Evolutionary conservation across 2,888 invertebrate genomes (phyloP).

Genomic region (Acanthoscelides obtectus): DNA sequence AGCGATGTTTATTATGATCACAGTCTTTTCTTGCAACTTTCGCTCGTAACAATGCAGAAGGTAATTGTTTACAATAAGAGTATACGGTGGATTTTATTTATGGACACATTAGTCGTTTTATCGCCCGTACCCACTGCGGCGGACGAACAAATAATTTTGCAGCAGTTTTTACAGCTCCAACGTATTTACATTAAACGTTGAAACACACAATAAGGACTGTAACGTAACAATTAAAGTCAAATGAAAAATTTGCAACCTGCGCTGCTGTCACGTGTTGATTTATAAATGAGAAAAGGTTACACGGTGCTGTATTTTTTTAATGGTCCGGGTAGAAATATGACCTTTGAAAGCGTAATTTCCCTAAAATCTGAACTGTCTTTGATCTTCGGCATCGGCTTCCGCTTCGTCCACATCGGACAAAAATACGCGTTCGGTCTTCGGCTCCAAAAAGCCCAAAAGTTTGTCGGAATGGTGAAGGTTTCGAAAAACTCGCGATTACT

Average conservation of each 20-base stretch:
- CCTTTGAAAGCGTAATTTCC: too few relatives aligned
- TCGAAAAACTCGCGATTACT: too few relatives aligned
- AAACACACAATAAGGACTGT: not conserved
- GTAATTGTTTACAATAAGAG: not conserved
- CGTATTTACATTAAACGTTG: not conserved
- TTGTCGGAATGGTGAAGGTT: too few relatives aligned
- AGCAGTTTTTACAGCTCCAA: not conserved
- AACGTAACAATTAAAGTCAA: not conserved
- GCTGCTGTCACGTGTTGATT: not conserved
- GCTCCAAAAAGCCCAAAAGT: too few relatives aligned
- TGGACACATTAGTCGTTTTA: not conserved
- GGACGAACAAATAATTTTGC: not conserved
- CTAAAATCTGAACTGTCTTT: too few relatives aligned
- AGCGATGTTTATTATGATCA: not conserved
- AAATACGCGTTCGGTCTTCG: too few relatives aligned
- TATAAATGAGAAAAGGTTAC: not conserved
- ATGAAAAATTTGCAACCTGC: not conserved
- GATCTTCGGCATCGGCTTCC: too few relatives aligned
- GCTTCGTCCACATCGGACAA: too few relatives aligned
- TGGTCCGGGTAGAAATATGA: too few relatives aligned
- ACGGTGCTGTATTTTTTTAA: too few relatives aligned
- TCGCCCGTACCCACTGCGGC: not conserved
- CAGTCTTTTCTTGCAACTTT: not conserved
- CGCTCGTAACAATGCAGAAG: not conserved
- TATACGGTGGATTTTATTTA: constrained; percentile 2